Percentiles rank a stretch among this genome's conserved stretches.
Evolutionary conservation across 2,113 vertebrate species (phyloP).

Genomic region (Xiphophorus couchianus): DNA sequence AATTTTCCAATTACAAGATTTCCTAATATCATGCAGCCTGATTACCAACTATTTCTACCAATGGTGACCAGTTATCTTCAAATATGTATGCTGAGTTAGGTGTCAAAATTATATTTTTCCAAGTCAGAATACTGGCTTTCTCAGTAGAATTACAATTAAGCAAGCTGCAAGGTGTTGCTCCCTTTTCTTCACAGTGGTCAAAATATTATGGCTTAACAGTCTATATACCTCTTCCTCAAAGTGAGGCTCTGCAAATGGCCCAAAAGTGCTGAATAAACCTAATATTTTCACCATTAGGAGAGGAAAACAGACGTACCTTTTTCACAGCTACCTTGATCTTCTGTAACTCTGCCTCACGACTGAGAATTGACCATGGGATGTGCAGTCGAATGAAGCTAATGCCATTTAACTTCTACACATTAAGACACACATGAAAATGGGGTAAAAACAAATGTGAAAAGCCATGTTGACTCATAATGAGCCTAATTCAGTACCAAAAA

Average conservation of each 20-base stretch:
- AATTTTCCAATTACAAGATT: too few species aligned
- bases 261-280: not conserved
- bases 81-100: too few species aligned
- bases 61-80: too few species aligned
- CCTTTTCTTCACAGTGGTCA: not conserved
- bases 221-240: not conserved
- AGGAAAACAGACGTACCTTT: constrained; percentile 82
- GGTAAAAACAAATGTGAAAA: not conserved
- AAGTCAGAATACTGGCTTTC: too few species aligned
- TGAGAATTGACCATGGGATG: constrained; percentile 93
- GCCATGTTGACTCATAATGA: not conserved
- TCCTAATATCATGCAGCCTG: too few species aligned
- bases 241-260: not conserved
- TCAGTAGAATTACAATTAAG: not conserved
- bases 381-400: constrained; percentile 90
- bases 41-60: too few species aligned
- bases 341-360: constrained; percentile 94
- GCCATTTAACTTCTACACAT: constrained; percentile 80
- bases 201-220: not conserved
- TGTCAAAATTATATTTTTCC: too few species aligned
- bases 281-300: not conserved
- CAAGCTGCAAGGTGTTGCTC: not conserved
- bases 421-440: constrained; percentile 27
- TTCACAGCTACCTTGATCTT: constrained; percentile 98
- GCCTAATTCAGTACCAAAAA: not conserved